Base-by-base conservation (phyloP, 2,113 vertebrate genomes). In the Capreolus pygargus region DNA sequence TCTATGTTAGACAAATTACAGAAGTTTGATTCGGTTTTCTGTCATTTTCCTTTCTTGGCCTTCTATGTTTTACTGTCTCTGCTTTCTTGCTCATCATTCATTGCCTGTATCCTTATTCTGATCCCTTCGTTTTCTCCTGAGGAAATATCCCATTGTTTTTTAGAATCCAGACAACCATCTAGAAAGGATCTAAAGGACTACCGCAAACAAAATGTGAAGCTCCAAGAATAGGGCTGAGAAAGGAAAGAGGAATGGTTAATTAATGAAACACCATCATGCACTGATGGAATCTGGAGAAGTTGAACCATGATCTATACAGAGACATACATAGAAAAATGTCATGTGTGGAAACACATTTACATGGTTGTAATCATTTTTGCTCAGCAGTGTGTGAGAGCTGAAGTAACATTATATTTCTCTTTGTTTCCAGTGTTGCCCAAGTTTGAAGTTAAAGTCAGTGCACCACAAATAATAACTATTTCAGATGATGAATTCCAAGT, bases 391-490 rank as follows among this genome's bases (percentile, higher is more conserved):
- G 19, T 86, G 47, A 5, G 17, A 8, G 19, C 43, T 93, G 25
- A 97, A 39, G 3, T 52, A 43, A 43, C 23, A 7, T 76, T 25
- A 30, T 89, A 64, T 95, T 96, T 96, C 43, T 17, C 92, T 98
- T 86, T 67, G 2, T 98, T 98, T 92, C 12, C 90, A 99, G 99
- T 98, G 92, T 55, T 99, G 14, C 99, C 98, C 6, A 99, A 95
- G 90, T 99, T 98, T 95, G 97, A 98, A 91, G 86, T 98, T 91
- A 97, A 50, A 4, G 21, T 98, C 47, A 97, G 43, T 0, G 61
- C 60, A 27, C 98, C 99, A 2, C 57, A 91, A 30, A 90, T 52
- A 2, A 43, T 99, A 87, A 98, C 98, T 36, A 98, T 99, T 92
- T 97, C 97, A 28, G 98, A 99, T 81, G 96, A 98, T 92, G 98